Base-by-base conservation (phyloP, 2,113 vertebrate genomes). In the Rhinoderma darwinii region DNA sequence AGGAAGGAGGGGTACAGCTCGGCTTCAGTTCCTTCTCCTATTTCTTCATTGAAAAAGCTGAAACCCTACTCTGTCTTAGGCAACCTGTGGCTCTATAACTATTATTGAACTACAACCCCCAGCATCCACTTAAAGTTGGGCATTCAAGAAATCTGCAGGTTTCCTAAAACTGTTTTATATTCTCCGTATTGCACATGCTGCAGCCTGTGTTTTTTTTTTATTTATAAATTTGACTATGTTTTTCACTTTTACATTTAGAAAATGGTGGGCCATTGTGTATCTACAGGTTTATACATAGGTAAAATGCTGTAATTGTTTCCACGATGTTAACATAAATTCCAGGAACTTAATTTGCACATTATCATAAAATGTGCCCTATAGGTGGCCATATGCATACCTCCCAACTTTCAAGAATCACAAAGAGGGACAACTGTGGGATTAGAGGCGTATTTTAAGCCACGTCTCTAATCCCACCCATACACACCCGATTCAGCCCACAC, bases 21-120 rank as follows among this genome's bases (percentile, higher is more conserved):
- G 47, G 79, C 68, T 75, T 43, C 39, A 15, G 61, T 30, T 87
- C 66, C 61, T 87, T 86, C 72, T 76, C 76, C n/a, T 41, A 39
- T 74, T 27, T 73, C 70, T 84, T 74, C 17, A 25, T 44, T 17
- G n/a, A 25, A 61, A 14, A 14, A 35, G 5, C 39, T 32, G 54
- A 84, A 76, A 61, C 27, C 5, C 12, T 43, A 20, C 12, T 43
- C 15, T 32, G 35, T 27, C n/a, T 59, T 30, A 59, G 50, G 51
- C 35, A 20, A 59, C 77, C 51, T 80, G 51, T 10, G 47, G 76
- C 27, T 78, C 50, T 30, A 18, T 35, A 32, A 8, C 15, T 77
- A 44, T 47, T 30, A n/a, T 1, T 44, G 56, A 66, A 66, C 56
- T 66, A 78, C 75, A 78, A 22, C 30, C 27, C 47, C 47, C 27